A percentile compares a stretch with the other conserved stretches of the same genome.
Evolutionary conservation across 1,140 invertebrate species (phyloP).

Genomic region (Trachymyrmex cornetzi): DNA sequence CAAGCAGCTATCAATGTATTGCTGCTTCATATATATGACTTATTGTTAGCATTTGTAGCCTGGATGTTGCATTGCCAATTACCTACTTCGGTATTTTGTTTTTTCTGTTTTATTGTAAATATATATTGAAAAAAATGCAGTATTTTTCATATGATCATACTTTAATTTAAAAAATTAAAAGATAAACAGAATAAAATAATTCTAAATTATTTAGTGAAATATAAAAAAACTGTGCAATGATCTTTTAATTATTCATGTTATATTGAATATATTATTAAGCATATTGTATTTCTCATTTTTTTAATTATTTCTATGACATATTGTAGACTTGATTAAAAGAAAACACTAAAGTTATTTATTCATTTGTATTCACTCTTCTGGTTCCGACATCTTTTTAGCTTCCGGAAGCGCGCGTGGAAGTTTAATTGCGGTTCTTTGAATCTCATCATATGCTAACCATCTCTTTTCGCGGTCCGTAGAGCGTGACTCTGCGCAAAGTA

Average conservation of each 20-base stretch:
- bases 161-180: background rate
- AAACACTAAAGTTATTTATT: conserved; percentile 10
- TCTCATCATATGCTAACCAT: conserved; percentile 48
- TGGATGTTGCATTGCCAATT: background rate
- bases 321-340: background rate
- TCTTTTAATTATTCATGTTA: background rate
- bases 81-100: background rate
- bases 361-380: conserved; percentile 11
- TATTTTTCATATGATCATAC: background rate
- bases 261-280: background rate
- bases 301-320: background rate
- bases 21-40: background rate
- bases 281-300: background rate
- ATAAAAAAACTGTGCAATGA: background rate
- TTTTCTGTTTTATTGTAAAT: background rate
- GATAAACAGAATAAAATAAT: background rate
- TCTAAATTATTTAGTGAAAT: background rate
- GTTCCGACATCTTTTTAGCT: conserved; percentile 35
- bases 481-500: conserved; percentile 54
- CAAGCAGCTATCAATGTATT: conserved; percentile 52
- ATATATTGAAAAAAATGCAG: background rate
- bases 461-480: conserved; percentile 43
- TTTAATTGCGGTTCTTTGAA: conserved; percentile 44
- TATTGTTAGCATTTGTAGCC: background rate
- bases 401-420: conserved; percentile 28